Base-by-base conservation (phyloP, 23 tunicate species). In the Phallusia fumigata region DNA sequence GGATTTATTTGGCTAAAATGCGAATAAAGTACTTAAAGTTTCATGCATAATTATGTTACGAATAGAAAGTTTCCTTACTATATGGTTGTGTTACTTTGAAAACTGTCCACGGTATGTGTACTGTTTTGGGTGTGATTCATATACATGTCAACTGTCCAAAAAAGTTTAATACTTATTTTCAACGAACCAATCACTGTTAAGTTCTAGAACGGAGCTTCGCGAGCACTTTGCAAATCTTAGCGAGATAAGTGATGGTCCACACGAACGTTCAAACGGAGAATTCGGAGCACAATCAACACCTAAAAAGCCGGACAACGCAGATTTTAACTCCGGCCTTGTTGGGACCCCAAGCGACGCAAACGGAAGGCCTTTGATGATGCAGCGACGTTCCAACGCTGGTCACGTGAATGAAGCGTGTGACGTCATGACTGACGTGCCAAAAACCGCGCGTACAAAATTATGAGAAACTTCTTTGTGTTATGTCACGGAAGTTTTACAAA, bases 391-490 rank as follows among this genome's bases (percentile, higher is more conserved):
- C 47, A 36, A 81, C 40, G 77, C 24, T 19, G 85, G 85, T 24
- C 85, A 65, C 40, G 49, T 64, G 19, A 81, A 81, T 35, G 47
- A 52, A 33, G 85, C 77, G 30, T 81, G 74, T 36, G 85, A 81
- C 31, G 85, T 64, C 30, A 21, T 64, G 33, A 74, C 30, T 19
- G 64, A 81, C 0, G 80, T 21, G 8, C 53, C 53, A 35, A 77
- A 77, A 81, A 30, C 36, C 5, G 85, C 74, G 31, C 85, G 85
- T 31, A 81, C 85, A 69, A 81, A 81, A 35, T 76, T 81, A 28
- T 81, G 24, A 81, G 47, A 58, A 58, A 1, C 69, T 21, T 40
- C 10, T 40, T 40, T 40, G 47, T 40, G 5, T 40, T 10, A 40
- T 40, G 47, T n/a, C n/a, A n/a, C n/a, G n/a, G n/a, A n/a, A n/a